These are phyloP conservation scores for Stenichneumon culpator DNA, from an alignment of 2,888 invertebrate species.

Conservation along the genomic window DNA sequence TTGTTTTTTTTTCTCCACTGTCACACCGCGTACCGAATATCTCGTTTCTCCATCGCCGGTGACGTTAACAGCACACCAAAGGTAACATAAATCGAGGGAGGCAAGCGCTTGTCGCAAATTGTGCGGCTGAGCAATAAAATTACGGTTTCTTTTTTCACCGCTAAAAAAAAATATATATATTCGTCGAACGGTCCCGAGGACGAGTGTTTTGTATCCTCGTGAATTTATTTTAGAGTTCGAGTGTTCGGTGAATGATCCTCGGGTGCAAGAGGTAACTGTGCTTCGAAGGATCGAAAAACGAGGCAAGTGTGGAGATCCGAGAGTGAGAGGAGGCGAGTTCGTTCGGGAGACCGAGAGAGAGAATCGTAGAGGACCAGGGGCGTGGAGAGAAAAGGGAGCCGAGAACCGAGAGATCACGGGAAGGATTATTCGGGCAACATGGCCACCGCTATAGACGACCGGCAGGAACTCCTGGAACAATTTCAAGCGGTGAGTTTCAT, in stretches of 20 bases:
- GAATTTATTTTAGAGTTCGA: conserved; percentile 6
- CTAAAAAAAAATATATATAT: no score
- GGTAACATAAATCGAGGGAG: not conserved
- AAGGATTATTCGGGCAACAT: conserved; percentile 82
- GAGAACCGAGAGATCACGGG: conserved; percentile 70
- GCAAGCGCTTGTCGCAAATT: no score
- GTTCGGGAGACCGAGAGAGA: not conserved
- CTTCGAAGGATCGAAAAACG: not conserved
- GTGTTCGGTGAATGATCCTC: not conserved
- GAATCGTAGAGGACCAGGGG: conserved; percentile 2
- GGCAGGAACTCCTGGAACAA: conserved; percentile 83
- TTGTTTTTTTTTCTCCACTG: conserved; percentile 20
- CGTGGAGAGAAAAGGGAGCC: conserved; percentile 37
- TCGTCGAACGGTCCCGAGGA: not conserved
- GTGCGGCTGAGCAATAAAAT: not conserved
- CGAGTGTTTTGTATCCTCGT: conserved; percentile 2
- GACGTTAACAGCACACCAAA: not conserved
- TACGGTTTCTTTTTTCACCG: not conserved
- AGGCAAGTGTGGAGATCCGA: not conserved
- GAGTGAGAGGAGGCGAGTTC: not conserved
- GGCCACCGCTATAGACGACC: conserved; percentile 84
- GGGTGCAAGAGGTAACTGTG: not conserved
- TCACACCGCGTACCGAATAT: conserved; percentile 19
- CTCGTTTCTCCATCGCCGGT: conserved; percentile 3
- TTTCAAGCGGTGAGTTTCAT: conserved; percentile 81